These are phyloP conservation scores for Ditula angustiorana DNA, from an alignment of 2,888 invertebrate genomes.

Conservation along the genomic window DNA sequence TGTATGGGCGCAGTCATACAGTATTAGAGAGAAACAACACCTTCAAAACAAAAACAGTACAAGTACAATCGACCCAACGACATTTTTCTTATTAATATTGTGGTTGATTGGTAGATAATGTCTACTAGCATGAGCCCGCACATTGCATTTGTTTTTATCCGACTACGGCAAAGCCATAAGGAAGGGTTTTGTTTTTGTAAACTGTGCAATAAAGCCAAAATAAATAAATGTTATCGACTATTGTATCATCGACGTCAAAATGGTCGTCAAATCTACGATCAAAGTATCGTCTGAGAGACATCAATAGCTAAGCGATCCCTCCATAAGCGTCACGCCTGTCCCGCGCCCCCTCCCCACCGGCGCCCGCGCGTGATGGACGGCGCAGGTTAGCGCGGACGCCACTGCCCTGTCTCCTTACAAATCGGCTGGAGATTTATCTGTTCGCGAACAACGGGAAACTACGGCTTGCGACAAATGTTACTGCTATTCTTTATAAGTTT, in stretches of 20 bases:
- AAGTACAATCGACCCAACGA: too few relatives aligned
- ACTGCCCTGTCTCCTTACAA: conserved; percentile 15
- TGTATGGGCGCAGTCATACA: too few relatives aligned
- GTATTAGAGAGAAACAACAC: too few relatives aligned
- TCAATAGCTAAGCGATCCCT: background rate
- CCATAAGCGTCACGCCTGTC: background rate
- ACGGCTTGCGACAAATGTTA: conserved; percentile 22
- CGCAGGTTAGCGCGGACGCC: conserved; percentile 23
- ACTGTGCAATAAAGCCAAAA: too few relatives aligned
- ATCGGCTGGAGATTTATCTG: conserved; percentile 28
- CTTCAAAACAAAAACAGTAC: too few relatives aligned
- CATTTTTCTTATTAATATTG: too few relatives aligned
- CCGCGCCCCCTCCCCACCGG: background rate
- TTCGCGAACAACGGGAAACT: conserved; percentile 14
- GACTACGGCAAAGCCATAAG: too few relatives aligned
- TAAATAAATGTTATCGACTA: too few relatives aligned
- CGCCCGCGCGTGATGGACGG: conserved; percentile 15
- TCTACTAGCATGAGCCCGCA: too few relatives aligned
- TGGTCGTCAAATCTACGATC: background rate
- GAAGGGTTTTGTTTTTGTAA: too few relatives aligned
- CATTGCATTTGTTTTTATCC: too few relatives aligned
- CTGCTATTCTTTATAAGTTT: conserved; percentile 17
- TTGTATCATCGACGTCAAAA: background rate
- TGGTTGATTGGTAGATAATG: too few relatives aligned
- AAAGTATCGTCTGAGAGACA: background rate